Base-by-base conservation (phyloP, 1,140 invertebrate genomes). In the Dysdera silvatica region DNA sequence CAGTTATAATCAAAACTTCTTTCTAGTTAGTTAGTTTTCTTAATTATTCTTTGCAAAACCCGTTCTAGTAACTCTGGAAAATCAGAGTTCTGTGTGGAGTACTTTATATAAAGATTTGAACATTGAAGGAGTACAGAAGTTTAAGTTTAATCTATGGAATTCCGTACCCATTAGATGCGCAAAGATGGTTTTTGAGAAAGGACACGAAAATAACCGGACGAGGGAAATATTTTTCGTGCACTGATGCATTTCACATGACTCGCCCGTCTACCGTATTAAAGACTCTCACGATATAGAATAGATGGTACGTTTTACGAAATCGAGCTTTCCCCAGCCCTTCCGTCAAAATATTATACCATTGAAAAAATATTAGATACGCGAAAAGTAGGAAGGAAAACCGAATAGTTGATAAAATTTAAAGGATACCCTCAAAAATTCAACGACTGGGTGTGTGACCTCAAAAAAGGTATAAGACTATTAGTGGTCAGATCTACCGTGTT, bases 31-130 rank as follows among this genome's bases (percentile, higher is more conserved):
- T n/a, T n/a, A n/a, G n/a, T n/a, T n/a, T n/a, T n/a, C n/a, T n/a
- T n/a, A n/a, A n/a, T n/a, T n/a, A n/a, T n/a, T n/a, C n/a, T n/a
- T n/a, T n/a, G n/a, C n/a, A n/a, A n/a, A n/a, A n/a, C n/a, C n/a
- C n/a, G n/a, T n/a, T n/a, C n/a, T n/a, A n/a, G n/a, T 45, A 45
- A 61, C 16, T 43, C 63, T 65, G 43, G 64, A 68, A 63, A 20
- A 43, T 49, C 23, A 26, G 47, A 26, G 65, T 73, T 73, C 52
- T 66, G 67, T 55, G 24, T 73, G 23, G 72, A 72, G 32, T 74
- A 77, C 43, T 14, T 41, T 20, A 67, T 69, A 14, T 47, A 43
- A 2, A 35, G 68, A 14, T 48, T n/a, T 20, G 55, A 56, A 41
- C 8, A 48, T n/a, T n/a, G n/a, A n/a, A n/a, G n/a, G n/a, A n/a